A percentile compares a stretch with the other conserved stretches of the same genome.
phyloP scores from a whole-genome alignment of 2,797 vertebrate genomes.

The Paguma larvata region DNA sequence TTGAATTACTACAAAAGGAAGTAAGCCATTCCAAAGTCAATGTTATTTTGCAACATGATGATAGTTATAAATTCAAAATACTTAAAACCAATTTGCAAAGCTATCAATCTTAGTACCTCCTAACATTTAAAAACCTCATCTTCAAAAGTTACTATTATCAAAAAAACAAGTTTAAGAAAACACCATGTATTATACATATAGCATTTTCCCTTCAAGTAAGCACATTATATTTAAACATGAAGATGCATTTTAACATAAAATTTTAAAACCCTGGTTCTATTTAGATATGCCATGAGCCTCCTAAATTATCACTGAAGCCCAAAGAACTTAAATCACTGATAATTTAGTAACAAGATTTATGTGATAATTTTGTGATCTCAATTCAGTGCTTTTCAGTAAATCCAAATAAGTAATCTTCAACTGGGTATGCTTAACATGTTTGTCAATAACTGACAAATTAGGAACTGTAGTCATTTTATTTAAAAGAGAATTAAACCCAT shows the following conservation, averaged over 20 bases:
- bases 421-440: neutral
- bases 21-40: conserved; percentile 88
- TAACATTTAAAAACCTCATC: conserved; percentile 80
- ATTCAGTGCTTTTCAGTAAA: conserved; percentile 37
- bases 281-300: conserved; percentile 20
- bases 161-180: conserved; percentile 77
- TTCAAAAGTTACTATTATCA: conserved; percentile 74
- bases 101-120: conserved; percentile 83
- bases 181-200: conserved; percentile 30
- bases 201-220: conserved; percentile 66
- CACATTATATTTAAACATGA: conserved; percentile 48
- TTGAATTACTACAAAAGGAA: conserved; percentile 89
- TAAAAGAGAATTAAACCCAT: neutral
- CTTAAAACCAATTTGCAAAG: conserved; percentile 87
- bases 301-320: conserved; percentile 14
- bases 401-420: neutral
- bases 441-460: conserved; percentile 53
- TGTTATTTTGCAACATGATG: conserved; percentile 88
- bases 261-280: conserved; percentile 30
- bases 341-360: conserved; percentile 44
- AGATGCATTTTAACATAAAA: conserved; percentile 59
- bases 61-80: conserved; percentile 89
- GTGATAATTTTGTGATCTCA: conserved; percentile 31
- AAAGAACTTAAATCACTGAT: conserved; percentile 54
- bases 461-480: neutral